These are phyloP conservation scores for Cyrtodaria siliqua DNA, from an alignment of 2,888 invertebrate species.

Conservation along the genomic window DNA sequence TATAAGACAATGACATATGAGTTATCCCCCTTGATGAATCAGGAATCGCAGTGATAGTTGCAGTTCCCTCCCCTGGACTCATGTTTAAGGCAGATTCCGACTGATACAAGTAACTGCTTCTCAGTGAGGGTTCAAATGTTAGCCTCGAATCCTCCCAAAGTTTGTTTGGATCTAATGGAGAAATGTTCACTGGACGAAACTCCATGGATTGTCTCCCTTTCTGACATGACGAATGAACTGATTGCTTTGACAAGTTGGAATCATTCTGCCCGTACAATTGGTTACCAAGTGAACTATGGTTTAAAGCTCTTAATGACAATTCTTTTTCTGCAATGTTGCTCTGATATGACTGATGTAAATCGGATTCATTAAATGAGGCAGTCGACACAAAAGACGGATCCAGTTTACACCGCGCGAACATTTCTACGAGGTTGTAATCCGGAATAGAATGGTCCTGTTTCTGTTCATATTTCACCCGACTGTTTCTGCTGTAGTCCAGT, in stretches of 20 bases:
- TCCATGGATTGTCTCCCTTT: slow-evolving; percentile 4
- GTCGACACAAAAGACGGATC: slow-evolving; percentile 50
- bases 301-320: too few relatives aligned
- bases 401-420: slow-evolving; percentile 58
- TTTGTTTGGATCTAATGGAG: slow-evolving; percentile 72
- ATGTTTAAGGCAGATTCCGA: slow-evolving; percentile 15
- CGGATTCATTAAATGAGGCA: slow-evolving; percentile 46
- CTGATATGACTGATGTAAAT: neutral
- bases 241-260: too few relatives aligned
- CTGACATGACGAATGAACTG: neutral
- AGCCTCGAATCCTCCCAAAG: slow-evolving; percentile 66
- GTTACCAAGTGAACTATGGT: too few relatives aligned
- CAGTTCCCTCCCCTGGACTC: slow-evolving; percentile 14
- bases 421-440: slow-evolving; percentile 52
- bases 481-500: slow-evolving; percentile 23
- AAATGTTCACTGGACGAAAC: slow-evolving; percentile 50
- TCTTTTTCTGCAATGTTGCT: too few relatives aligned
- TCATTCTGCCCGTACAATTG: too few relatives aligned
- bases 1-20: slow-evolving; percentile 58
- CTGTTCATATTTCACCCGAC: slow-evolving; percentile 13
- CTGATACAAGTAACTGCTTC: too few relatives aligned
- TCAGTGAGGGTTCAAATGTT: too few relatives aligned
- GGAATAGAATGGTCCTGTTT: slow-evolving; percentile 33
- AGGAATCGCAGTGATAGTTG: slow-evolving; percentile 32
- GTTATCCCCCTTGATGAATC: slow-evolving; percentile 48